phyloP scores from a whole-genome alignment of 2,797 vertebrate species.

The Gadopsis marmoratus region DNA sequence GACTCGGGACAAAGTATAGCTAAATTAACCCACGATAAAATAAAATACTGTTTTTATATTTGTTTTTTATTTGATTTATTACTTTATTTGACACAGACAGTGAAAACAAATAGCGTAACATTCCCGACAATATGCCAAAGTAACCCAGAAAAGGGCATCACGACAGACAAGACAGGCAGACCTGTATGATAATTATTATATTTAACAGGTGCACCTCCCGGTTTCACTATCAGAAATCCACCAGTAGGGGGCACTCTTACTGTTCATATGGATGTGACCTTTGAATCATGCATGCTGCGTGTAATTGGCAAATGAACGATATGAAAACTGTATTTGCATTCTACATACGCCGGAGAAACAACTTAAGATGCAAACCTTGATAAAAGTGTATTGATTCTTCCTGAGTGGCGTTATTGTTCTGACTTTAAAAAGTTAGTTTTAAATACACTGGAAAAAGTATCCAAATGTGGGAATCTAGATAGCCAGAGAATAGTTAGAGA shows the following conservation, averaged over 20 bases:
- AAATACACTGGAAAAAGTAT: not conserved
- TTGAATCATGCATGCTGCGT: not conserved
- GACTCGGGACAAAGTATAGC: not conserved
- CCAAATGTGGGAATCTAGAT: not conserved
- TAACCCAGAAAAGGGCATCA: not conserved
- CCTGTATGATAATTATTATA: not conserved
- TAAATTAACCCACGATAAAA: too few species aligned
- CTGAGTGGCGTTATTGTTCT: not conserved
- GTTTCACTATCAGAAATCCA: not conserved
- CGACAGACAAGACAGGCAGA: not conserved
- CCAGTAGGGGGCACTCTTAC: slow-evolving; percentile 47
- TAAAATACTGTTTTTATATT: too few species aligned
- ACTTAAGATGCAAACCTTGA: not conserved
- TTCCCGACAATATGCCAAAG: too few species aligned
- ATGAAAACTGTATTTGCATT: not conserved
- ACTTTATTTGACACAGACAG: too few species aligned
- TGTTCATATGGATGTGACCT: slow-evolving; percentile 5
- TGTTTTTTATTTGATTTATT: too few species aligned
- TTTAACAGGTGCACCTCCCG: not conserved
- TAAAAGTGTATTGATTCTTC: not conserved
- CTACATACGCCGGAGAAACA: not conserved
- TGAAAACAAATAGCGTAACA: too few species aligned
- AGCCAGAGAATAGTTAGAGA: not conserved
- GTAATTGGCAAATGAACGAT: not conserved
- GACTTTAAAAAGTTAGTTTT: not conserved